Conservation (phyloP, 2,797 vertebrate species). For the Darevskia nairensis region DNA sequence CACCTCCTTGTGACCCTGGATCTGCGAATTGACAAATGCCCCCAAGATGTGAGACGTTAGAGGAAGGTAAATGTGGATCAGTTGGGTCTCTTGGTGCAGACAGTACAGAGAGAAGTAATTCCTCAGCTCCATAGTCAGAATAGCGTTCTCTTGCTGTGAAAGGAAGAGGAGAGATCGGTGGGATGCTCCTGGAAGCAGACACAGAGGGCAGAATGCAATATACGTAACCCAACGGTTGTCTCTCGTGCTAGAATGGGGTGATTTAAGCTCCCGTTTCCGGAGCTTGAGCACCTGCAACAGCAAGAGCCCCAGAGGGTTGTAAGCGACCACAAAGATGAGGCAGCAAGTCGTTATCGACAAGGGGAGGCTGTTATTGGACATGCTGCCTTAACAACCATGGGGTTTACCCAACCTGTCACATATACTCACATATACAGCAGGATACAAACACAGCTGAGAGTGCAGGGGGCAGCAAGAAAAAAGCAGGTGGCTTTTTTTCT, state of each 20-base stretch:
- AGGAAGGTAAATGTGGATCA: slow-evolving; percentile 94
- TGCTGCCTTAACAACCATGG: neutral
- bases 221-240: neutral
- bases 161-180: neutral
- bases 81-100: slow-evolving; percentile 96
- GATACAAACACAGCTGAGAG: neutral
- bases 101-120: slow-evolving; percentile 98
- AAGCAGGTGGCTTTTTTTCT: neutral
- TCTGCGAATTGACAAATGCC: slow-evolving; percentile 95
- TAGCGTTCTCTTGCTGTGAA: slow-evolving; percentile 93
- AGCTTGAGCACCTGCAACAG: neutral
- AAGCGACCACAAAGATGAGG: neutral
- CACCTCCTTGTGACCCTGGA: slow-evolving; percentile 97
- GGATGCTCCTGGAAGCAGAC: neutral
- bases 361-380: too few species aligned
- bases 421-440: neutral
- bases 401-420: neutral
- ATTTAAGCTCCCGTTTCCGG: neutral
- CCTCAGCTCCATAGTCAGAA: slow-evolving; percentile 95
- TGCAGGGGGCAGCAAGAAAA: neutral
- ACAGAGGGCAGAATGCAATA: slow-evolving; percentile 11
- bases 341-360: neutral
- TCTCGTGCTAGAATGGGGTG: neutral
- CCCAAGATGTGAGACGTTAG: slow-evolving; percentile 94
- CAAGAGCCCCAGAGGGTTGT: neutral